Evolutionary conservation across 2,888 invertebrate genomes (phyloP).

Genomic region (Parthenolecanium corni): DNA sequence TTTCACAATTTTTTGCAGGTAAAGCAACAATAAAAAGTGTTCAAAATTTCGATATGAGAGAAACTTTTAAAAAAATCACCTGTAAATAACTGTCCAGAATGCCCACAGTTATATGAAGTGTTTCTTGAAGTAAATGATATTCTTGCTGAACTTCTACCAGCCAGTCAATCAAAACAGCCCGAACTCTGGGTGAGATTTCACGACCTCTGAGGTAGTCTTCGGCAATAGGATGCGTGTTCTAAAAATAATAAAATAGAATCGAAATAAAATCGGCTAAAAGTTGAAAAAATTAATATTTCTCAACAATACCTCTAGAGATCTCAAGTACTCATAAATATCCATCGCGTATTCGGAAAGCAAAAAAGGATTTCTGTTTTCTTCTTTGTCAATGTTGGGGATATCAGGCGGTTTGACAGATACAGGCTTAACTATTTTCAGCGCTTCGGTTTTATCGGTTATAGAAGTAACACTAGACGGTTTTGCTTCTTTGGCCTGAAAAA

Average conservation of each 20-base stretch:
- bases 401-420: not conserved
- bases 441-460: conserved; percentile 13
- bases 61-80: no score
- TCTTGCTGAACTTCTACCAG: conserved; percentile 80
- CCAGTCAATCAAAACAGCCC: conserved; percentile 85
- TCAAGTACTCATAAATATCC: conserved; percentile 78
- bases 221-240: conserved; percentile 50
- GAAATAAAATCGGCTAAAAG: not conserved
- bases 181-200: conserved; percentile 68
- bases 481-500: not conserved
- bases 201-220: conserved; percentile 51
- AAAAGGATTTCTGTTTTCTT: conserved; percentile 60
- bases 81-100: conserved; percentile 83
- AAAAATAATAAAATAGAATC: no score
- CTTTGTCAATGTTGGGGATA: conserved; percentile 61
- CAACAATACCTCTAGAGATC: conserved; percentile 55
- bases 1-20: no score
- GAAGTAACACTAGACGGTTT: not conserved
- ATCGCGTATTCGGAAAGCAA: conserved; percentile 77
- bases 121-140: conserved; percentile 75
- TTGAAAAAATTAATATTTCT: not conserved
- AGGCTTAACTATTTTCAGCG: not conserved
- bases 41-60: no score
- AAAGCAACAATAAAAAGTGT: no score
- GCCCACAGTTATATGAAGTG: conserved; percentile 75